Conservation (phyloP, 2,113 vertebrate genomes). For the Barnardius zonarius region DNA sequence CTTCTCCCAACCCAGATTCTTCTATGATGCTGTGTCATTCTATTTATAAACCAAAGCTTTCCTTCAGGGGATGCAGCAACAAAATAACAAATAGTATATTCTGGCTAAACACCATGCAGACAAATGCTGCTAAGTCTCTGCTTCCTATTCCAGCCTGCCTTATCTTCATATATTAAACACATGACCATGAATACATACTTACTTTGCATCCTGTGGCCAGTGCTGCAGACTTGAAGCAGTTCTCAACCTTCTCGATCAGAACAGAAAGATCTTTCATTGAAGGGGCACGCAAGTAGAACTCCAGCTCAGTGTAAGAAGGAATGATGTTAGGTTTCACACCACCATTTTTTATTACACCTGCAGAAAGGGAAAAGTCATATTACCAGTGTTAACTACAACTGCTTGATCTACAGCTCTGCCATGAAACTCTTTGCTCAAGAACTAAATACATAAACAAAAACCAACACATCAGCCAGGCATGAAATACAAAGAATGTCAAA, state of each 20-base stretch:
- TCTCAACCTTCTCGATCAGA: conserved; percentile 82
- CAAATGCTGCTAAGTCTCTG: not conserved
- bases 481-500: not conserved
- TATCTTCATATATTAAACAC: not conserved
- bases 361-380: conserved; percentile 26
- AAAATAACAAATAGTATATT: not conserved
- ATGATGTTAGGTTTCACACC: conserved; percentile 89
- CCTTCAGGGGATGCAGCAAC: not conserved
- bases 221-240: conserved; percentile 86
- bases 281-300: conserved; percentile 84
- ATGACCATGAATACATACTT: conserved; percentile 47
- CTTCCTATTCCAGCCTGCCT: not conserved
- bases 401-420: not conserved
- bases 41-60: not conserved
- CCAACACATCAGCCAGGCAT: not conserved
- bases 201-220: conserved; percentile 84
- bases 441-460: not conserved
- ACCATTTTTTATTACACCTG: conserved; percentile 90
- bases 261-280: conserved; percentile 76
- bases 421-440: not conserved
- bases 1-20: not conserved
- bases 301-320: conserved; percentile 84
- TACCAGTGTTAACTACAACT: not conserved
- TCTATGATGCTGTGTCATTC: not conserved
- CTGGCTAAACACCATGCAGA: not conserved